A percentile compares a stretch with the other conserved stretches of the same genome.
Evolutionary conservation across 2,113 vertebrate genomes (phyloP).

Genomic region (Australoheros scitulus): DNA sequence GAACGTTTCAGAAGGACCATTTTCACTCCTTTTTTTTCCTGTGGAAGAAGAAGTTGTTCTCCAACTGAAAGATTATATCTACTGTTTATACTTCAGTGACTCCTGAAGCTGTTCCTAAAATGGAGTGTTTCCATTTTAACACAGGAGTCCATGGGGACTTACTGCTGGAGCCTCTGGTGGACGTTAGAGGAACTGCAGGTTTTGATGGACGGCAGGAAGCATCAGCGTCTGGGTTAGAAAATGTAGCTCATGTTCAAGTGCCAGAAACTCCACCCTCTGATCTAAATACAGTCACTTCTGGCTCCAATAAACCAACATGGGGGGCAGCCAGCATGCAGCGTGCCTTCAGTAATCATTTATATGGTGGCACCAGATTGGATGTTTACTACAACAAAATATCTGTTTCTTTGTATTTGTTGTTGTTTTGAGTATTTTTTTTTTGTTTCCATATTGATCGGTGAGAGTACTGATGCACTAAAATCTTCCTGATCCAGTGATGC

Average conservation of each 20-base stretch:
- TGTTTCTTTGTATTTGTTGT: too few species aligned
- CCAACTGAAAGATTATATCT: too few species aligned
- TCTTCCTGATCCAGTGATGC: neutral
- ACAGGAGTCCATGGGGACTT: neutral
- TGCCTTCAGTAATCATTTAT: too few species aligned
- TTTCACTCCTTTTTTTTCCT: too few species aligned
- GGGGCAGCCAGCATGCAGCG: neutral
- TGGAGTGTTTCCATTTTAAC: neutral
- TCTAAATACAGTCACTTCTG: neutral
- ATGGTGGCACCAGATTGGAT: neutral
- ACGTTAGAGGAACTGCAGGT: neutral
- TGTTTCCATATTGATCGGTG: neutral
- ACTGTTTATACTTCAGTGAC: too few species aligned
- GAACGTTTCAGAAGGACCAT: too few species aligned
- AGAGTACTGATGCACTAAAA: neutral
- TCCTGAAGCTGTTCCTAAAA: neutral
- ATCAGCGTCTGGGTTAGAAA: neutral
- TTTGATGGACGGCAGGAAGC: neutral
- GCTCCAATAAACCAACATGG: neutral
- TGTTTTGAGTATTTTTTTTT: neutral
- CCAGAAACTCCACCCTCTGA: neutral
- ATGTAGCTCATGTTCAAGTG: neutral
- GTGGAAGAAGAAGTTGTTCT: too few species aligned
- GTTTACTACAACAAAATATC: neutral
- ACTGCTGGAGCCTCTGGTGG: neutral